Percentiles rank a stretch among this genome's conserved stretches.
phyloP scores from a whole-genome alignment of 1,140 invertebrate genomes.

The Caenorhabditis remanei region DNA sequence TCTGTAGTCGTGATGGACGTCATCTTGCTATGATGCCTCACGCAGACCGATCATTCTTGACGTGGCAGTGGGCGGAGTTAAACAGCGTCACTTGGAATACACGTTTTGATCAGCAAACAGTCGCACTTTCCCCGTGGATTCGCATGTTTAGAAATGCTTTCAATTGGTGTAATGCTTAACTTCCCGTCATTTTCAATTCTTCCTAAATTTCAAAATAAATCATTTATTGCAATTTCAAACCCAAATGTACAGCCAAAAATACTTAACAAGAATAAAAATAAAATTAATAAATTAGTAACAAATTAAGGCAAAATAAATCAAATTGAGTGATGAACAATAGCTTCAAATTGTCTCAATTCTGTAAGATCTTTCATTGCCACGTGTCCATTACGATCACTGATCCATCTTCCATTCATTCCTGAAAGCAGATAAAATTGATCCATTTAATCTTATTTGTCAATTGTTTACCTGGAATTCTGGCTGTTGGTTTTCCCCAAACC shows the following conservation, averaged over 20 bases:
- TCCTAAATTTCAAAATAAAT: not conserved
- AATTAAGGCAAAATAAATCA: constrained; percentile 60
- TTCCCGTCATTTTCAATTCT: not conserved
- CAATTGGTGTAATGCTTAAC: constrained; percentile 81
- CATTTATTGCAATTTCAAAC: constrained; percentile 25
- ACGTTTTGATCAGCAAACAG: constrained; percentile 70
- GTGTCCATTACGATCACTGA: constrained; percentile 76
- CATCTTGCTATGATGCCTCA: constrained; percentile 98
- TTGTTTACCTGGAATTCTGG: constrained; percentile 70
- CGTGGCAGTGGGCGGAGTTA: constrained; percentile 87
- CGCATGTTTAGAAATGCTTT: constrained; percentile 92
- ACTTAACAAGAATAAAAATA: constrained; percentile 20
- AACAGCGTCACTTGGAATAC: constrained; percentile 80
- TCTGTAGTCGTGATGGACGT: constrained; percentile 89
- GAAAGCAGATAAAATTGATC: constrained; percentile 70
- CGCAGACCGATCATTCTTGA: constrained; percentile 84
- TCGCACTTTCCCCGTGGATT: constrained; percentile 87
- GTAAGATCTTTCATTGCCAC: constrained; percentile 78
- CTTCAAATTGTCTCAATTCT: constrained; percentile 77
- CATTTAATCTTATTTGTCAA: constrained; percentile 75
- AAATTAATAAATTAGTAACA: constrained; percentile 45
- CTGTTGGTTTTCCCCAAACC: constrained; percentile 77
- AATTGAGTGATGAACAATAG: constrained; percentile 77
- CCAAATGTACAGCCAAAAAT: constrained; percentile 45
- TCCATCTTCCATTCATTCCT: constrained; percentile 76